Evolutionary conservation across 2,797 vertebrate genomes (phyloP).

Genomic region (Halcyon smyrnensis): DNA sequence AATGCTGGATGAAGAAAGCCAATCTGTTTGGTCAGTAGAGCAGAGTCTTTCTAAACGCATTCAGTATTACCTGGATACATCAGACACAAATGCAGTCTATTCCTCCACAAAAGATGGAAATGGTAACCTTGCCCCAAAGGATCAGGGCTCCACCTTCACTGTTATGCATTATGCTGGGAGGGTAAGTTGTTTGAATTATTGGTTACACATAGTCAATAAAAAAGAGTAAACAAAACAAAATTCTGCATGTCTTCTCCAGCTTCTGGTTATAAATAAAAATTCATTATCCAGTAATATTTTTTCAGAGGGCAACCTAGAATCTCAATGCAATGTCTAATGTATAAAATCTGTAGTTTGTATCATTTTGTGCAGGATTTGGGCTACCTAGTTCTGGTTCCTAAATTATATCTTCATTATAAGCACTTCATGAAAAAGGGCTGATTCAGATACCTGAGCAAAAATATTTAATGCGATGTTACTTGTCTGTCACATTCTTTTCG

Average conservation of each 20-base stretch:
- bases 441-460: not conserved
- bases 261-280: not conserved
- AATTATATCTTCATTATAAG: not conserved
- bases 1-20: constrained; percentile 93
- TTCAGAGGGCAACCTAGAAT: not conserved
- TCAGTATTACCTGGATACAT: constrained; percentile 85
- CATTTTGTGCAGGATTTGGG: not conserved
- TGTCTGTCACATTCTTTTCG: not conserved
- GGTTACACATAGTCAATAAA: not conserved
- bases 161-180: constrained; percentile 90
- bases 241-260: not conserved
- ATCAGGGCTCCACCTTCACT: constrained; percentile 88
- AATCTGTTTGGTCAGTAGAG: constrained; percentile 84
- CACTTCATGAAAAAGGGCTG: not conserved
- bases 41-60: constrained; percentile 88
- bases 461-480: not conserved
- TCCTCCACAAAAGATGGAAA: constrained; percentile 92
- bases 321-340: not conserved
- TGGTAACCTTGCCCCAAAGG: constrained; percentile 90
- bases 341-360: not conserved
- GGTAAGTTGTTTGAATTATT: constrained; percentile 78
- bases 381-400: not conserved
- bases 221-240: not conserved
- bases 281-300: not conserved
- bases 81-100: constrained; percentile 81